Percentiles rank a stretch among this genome's conserved stretches.
These are phyloP conservation scores for Polypedilum pembai DNA, from an alignment of 1,140 invertebrate species.

Conservation along the genomic window DNA sequence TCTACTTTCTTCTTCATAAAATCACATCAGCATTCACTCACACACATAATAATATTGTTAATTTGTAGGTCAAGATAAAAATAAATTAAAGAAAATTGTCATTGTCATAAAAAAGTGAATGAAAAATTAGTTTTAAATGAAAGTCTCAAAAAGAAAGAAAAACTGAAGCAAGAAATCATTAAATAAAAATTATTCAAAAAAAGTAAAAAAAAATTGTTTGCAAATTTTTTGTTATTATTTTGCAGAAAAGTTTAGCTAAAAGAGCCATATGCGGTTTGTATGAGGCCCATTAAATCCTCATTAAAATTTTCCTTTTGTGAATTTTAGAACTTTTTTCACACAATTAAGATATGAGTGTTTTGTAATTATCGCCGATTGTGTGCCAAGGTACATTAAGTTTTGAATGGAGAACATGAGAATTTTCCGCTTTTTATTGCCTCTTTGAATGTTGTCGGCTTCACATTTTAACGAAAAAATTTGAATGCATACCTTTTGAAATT, in stretches of 20 bases:
- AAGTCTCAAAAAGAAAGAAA: neutral
- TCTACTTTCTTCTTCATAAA: too few relatives aligned
- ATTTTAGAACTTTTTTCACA: neutral
- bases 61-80: conserved; percentile 1
- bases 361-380: too few relatives aligned
- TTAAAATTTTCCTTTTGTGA: neutral
- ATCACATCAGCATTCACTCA: too few relatives aligned
- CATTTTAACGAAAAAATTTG: too few relatives aligned
- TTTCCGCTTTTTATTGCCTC: too few relatives aligned
- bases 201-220: neutral
- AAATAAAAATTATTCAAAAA: conserved; percentile 27
- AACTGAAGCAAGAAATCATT: neutral
- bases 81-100: neutral
- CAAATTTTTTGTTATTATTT: neutral
- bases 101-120: neutral
- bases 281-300: neutral
- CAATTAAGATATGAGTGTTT: neutral
- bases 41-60: neutral
- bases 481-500: too few relatives aligned
- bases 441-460: too few relatives aligned
- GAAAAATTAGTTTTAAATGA: conserved; percentile 23
- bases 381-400: too few relatives aligned
- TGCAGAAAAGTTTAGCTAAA: neutral
- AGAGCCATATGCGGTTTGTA: neutral
- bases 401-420: too few relatives aligned